Base-by-base conservation (phyloP, 2,113 vertebrate species). In the Coptodon bakossiorum region DNA sequence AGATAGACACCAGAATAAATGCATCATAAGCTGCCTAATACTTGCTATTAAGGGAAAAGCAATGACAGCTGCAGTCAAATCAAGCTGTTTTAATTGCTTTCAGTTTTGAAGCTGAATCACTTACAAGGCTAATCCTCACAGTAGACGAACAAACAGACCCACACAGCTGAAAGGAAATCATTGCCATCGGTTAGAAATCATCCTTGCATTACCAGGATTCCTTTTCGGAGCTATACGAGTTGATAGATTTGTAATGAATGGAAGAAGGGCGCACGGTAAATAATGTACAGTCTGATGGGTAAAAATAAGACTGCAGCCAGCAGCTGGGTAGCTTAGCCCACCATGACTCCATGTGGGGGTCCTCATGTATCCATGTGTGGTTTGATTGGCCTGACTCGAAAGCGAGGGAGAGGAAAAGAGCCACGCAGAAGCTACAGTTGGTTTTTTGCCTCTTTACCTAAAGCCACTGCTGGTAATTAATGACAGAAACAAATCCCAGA, bases 401-500 rank as follows among this genome's bases (percentile, higher is more conserved):
- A 90, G 88, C 63, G 85, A 88, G 81, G 9, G 84, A 9, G 63
- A 93, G 86, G 86, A 87, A 66, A 73, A 54, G 56, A 86, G 76
- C 78, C 54, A 87, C 29, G 43, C 71, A 52, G 29, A 80, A 88
- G 88, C 89, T 87, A 85, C 90, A 91, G 90, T 93, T 91, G 81
- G 80, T 59, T 82, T 92, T 93, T 61, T 83, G 84, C 76, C 86
- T 90, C 88, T 93, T 93, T 88, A 93, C 92, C 88, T 91, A 29
- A 71, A 93, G 92, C 71, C 86, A 76, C 57, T 56, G 73, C 86
- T 85, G 87, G 86, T 95, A 93, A 95, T 95, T 95, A 95, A 95
- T 92, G 91, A 92, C 91, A 94, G 90, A 88, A 93, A 95, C 88
- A 93, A 94, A 93, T 93, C 95, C 94, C 93, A 90, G 83, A 82